Evolutionary conservation across 2,888 invertebrate genomes (phyloP).

Genomic region (Caradrina clavipalpis): DNA sequence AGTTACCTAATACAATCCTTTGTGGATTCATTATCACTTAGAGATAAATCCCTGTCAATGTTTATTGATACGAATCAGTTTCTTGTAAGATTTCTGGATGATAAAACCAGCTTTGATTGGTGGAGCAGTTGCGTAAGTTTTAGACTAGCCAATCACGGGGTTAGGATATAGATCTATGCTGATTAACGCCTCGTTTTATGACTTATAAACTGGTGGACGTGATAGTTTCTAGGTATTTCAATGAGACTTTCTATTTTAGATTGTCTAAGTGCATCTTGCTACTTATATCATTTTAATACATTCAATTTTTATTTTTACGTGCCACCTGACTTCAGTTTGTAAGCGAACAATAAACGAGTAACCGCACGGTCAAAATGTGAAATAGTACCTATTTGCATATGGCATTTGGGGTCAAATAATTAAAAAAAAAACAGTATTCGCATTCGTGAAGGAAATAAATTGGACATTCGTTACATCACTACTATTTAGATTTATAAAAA

Average conservation of each 20-base stretch:
- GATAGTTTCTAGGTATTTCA: background rate
- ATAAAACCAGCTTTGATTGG: conserved; percentile 42
- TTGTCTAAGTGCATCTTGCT: background rate
- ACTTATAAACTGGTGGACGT: conserved; percentile 31
- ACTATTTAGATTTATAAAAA: no score
- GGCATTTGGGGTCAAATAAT: no score
- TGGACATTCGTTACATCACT: no score
- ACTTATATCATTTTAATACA: no score
- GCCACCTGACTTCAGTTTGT: no score
- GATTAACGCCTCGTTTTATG: conserved; percentile 34
- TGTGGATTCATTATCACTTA: conserved; percentile 16
- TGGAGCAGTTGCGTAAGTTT: conserved; percentile 21
- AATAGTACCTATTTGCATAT: no score
- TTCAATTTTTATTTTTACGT: no score
- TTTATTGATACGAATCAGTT: conserved; percentile 32
- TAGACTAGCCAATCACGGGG: conserved; percentile 14
- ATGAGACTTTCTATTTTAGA: conserved; percentile 11
- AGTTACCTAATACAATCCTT: conserved; percentile 6
- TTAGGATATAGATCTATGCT: conserved; percentile 29
- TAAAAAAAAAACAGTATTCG: no score
- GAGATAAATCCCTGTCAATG: conserved; percentile 22
- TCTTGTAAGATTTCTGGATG: conserved; percentile 41
- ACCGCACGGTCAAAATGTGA: no score
- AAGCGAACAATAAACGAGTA: no score
- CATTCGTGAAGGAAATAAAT: no score